Evolutionary conservation across 2,888 invertebrate genomes (phyloP), one percentile per base, ranked within the genome.

Genomic region (Leptura quadrifasciata): DNA sequence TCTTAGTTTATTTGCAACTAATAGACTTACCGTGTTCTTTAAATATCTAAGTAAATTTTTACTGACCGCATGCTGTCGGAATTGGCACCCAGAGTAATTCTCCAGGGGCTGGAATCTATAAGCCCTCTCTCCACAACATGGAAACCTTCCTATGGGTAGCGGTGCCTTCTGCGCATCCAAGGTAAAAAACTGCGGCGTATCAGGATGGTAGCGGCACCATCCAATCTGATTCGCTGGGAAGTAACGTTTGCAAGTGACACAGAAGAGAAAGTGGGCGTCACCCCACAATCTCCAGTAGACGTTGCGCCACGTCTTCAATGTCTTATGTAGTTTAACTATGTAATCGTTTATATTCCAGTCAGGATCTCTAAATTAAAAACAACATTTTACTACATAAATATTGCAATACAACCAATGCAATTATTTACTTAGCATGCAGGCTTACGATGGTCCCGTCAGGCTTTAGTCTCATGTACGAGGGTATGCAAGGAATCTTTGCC

Each of bases 251-350:
- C 97, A 97, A 1, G 93, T 91, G 64, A 93, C 92, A 86, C 98
- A 98, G 76, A 93, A 93, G 24, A 98, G 90, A 89, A 94, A 96
- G 89, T 98, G 98, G 79, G 96, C 94, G 84, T 95, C 95, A 0
- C 96, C 96, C 98, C 98, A 98, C 63, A 98, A 90, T 58, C 95
- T 92, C 98, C 98, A 98, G 89, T 98, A 98, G 2, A 97, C 96
- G 75, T 85, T 88, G 0, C 97, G 91, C 98, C 98, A 98, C 0
- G 94, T 94, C 79, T 95, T 95, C 75, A 97, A 90, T 85, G 95
- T 94, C 18, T 93, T 93, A 85, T 95, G 95, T 76, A 97, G 88
- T 85, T 93, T 93, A 57, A 94, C 89, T 35, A 98, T 93, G 88
- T 95, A 95, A 72, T 94, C 94, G 86, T 94, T 96, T 52, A 96